Evolutionary conservation across 1,140 invertebrate genomes (phyloP), one percentile per base, ranked within the genome.

Genomic region (Drosophila littoralis): DNA sequence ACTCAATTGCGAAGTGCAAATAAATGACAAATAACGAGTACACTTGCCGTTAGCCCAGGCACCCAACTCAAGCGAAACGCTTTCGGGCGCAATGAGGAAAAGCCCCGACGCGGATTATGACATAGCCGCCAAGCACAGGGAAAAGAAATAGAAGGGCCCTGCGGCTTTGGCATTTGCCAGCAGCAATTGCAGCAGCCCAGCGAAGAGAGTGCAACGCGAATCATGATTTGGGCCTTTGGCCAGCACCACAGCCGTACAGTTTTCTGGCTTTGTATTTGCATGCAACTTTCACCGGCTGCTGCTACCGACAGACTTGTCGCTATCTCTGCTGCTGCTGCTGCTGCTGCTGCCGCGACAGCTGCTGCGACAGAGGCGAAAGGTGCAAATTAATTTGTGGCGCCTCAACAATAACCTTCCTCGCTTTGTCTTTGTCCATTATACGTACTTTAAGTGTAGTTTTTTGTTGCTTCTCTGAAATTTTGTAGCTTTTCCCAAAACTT

Each of bases 361-460:
- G 66, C 81, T 50, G 54, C 51, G 9, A 8, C 66, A 68, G 74
- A 77, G 71, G 84, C 84, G 84, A 88, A 88, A 88, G 84, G 84
- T 88, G 84, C 84, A 88, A 88, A 89, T 88, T 88, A 88, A 88
- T 88, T 88, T 81, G 84, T 84, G 70, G 70, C 74, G 80, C 80
- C 60, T 77, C 84, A 78, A 33, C 50, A 84, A 72, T 88, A 88
- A 88, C 80, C 84, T 88, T 88, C 70, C 77, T 73, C 77, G 79
- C 83, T 75, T 71, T 69, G 75, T 68, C 71, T 60, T 75, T 61
- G 60, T 75, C 22, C 61, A 60, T 55, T 51, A 51, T 64, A 33
- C 43, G 80, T 75, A 71, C 60, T 50, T 65, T 45, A 60, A 65
- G 46, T 48, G 50, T 50, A 84, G 63, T 67, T 70, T 66, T 38